Conservation (phyloP, 1,140 invertebrate species). For the Bombus cullumanus region DNA sequence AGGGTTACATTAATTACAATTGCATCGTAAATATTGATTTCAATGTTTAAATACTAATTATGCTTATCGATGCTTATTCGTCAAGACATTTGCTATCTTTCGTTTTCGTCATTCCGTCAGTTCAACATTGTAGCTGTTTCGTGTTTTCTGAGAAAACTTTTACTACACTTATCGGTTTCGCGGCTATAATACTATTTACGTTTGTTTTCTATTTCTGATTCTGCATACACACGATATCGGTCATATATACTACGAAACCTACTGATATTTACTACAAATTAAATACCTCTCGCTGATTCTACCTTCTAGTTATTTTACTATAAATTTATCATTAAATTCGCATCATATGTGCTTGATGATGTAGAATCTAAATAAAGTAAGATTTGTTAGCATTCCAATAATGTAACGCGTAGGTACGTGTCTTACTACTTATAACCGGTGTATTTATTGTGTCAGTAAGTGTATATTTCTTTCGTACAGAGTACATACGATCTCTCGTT, state of each 20-base stretch:
- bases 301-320: background rate
- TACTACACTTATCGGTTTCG: background rate
- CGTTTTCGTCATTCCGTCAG: background rate
- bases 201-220: background rate
- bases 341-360: background rate
- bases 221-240: background rate
- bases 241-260: background rate
- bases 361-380: background rate
- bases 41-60: constrained; percentile 28
- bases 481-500: background rate
- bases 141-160: background rate
- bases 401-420: background rate
- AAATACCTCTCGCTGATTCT: background rate
- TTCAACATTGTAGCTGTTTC: background rate
- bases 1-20: constrained; percentile 29
- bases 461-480: background rate
- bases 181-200: background rate
- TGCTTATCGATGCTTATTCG: background rate
- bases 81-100: background rate
- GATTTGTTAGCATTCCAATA: background rate
- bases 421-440: background rate
- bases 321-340: background rate
- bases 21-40: constrained; percentile 31
- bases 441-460: background rate
- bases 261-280: background rate